A percentile compares a stretch with the other conserved stretches of the same genome.
Conservation (phyloP, 2,888 invertebrate species). For the Ennomos erosarius region DNA sequence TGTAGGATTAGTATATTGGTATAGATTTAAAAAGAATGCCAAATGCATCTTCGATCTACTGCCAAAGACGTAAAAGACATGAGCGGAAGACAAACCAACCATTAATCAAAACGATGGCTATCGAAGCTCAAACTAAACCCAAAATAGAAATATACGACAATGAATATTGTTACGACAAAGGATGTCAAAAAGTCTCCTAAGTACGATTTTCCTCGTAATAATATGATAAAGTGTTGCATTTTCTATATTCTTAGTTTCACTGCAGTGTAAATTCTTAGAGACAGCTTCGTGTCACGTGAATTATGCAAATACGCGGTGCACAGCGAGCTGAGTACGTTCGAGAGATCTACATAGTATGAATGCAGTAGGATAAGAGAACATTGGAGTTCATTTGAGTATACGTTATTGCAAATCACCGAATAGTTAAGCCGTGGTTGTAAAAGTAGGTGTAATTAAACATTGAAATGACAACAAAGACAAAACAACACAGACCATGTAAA, state of each 20-base stretch:
- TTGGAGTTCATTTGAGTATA: no score
- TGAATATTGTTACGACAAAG: conserved; percentile 12
- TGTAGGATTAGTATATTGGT: no score
- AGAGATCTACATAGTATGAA: conserved; percentile 30
- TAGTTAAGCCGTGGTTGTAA: no score
- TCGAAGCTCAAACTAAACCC: conserved; percentile 5
- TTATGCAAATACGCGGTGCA: conserved; percentile 72
- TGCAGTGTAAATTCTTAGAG: conserved; percentile 70
- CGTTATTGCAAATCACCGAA: no score
- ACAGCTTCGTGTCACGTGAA: conserved; percentile 74
- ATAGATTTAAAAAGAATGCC: background rate
- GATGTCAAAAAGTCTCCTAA: conserved; percentile 25
- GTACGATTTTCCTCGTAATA: conserved; percentile 39
- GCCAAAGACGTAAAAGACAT: no score
- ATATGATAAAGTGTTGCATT: conserved; percentile 47
- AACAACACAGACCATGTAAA: no score
- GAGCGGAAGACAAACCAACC: background rate
- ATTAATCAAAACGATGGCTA: conserved; percentile 6
- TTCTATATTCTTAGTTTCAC: conserved; percentile 57
- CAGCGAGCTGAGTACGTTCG: conserved; percentile 55
- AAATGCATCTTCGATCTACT: background rate
- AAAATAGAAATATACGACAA: background rate
- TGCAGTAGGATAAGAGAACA: no score
- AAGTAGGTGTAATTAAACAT: no score
- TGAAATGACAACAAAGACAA: no score